Evolutionary conservation across 2,113 vertebrate genomes (phyloP), one percentile per base, ranked within the genome.

Genomic region (Coregonus clupeaformis): DNA sequence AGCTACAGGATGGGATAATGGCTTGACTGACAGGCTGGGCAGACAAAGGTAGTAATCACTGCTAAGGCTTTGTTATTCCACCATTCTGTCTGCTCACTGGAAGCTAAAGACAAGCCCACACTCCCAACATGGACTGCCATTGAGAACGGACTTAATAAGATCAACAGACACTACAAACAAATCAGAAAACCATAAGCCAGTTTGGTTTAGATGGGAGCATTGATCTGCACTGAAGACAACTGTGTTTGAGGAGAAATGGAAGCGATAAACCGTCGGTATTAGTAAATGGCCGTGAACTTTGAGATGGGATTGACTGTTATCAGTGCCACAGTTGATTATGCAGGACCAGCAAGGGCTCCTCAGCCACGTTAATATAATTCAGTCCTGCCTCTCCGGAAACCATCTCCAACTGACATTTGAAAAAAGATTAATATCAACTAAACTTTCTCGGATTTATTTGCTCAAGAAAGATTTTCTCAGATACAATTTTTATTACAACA

Each of bases 351-450:
- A 83, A 89, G 71, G 81, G 59, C 72, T 85, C 84, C 84, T 77
- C 83, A 60, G 42, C 64, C 84, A 82, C 79, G 79, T 86, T 93
- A 91, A 86, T 78, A 91, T 75, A 80, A 86, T 82, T 90, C 79
- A 78, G 63, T 75, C 69, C 82, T 64, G 68, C 70, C 83, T 77
- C 78, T 90, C 77, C 76, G 81, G 85, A 79, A 57, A 77, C 65
- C 85, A 88, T 88, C 85, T 80, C 72, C 89, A 75, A 78, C 72
- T 90, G 93, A 91, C 93, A 91, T 90, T 94, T 94, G 84, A 84
- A 91, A 90, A 88, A 71, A 90, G 71, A 93, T 91, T 90, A 90
- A 93, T 85, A 87, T 90, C 86, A 86, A 85, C 81, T 87, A 79
- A 83, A 91, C 81, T 83, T 92, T 90, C 76, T 81, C 82, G 24